These are phyloP conservation scores for Cygnus atratus DNA, from an alignment of 2,113 vertebrate species.

Conservation along the genomic window DNA sequence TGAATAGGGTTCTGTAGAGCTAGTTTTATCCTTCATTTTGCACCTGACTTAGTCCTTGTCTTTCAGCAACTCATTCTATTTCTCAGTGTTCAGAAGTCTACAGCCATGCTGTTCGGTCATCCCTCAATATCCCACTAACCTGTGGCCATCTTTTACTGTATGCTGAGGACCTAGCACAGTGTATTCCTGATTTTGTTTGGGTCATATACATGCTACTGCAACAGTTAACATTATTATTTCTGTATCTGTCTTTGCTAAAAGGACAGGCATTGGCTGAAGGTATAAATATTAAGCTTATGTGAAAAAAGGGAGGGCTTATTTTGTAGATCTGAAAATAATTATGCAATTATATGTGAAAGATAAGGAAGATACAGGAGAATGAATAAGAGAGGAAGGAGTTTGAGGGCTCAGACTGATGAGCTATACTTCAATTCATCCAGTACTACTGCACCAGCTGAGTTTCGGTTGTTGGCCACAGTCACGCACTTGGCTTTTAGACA, in stretches of 20 bases:
- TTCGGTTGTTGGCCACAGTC: not conserved
- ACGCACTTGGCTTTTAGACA: not conserved
- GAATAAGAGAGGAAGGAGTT: not conserved
- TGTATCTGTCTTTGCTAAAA: not conserved
- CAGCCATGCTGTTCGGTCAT: not conserved
- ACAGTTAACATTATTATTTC: not conserved
- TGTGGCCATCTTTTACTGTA: not conserved
- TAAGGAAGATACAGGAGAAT: not conserved
- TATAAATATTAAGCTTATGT: not conserved
- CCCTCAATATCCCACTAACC: not conserved
- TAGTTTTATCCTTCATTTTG: not conserved
- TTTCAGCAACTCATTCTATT: not conserved
- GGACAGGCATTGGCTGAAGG: not conserved
- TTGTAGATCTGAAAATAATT: not conserved
- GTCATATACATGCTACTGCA: accelerated
- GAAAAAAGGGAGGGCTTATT: not conserved
- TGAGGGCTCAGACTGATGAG: not conserved
- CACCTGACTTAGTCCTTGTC: not conserved
- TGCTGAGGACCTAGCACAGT: not conserved
- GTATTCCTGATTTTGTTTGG: not conserved
- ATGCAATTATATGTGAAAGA: not conserved
- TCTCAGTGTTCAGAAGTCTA: not conserved
- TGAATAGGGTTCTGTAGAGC: not conserved
- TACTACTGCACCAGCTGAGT: not conserved
- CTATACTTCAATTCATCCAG: not conserved